These are phyloP conservation scores for Astyanax mexicanus DNA, from an alignment of 2,797 vertebrate species.

Conservation along the genomic window DNA sequence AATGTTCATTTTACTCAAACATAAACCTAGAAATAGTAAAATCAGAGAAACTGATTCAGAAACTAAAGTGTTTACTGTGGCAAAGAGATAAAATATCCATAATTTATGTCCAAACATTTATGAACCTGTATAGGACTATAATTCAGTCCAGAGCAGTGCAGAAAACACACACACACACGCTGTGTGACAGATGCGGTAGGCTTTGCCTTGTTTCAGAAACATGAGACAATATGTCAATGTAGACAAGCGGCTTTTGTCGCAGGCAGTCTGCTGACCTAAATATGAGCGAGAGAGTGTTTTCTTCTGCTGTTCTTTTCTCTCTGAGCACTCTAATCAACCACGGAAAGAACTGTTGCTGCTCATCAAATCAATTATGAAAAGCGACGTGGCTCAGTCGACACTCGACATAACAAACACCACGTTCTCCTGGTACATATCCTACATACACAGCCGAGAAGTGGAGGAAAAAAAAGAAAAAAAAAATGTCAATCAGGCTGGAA, in stretches of 20 bases:
- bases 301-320: conserved; percentile 8
- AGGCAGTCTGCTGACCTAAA: conserved; percentile 22
- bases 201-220: neutral
- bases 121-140: too few relatives aligned
- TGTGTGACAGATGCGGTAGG: neutral
- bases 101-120: too few relatives aligned
- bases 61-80: too few relatives aligned
- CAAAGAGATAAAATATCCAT: too few relatives aligned
- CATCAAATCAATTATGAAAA: conserved; percentile 48
- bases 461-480: neutral
- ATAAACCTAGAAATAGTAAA: too few relatives aligned
- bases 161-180: too few relatives aligned
- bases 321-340: conserved; percentile 13
- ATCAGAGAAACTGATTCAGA: too few relatives aligned
- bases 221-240: neutral
- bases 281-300: neutral
- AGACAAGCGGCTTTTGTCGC: neutral
- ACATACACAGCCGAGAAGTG: conserved; percentile 17
- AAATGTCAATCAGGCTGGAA: conserved; percentile 41
- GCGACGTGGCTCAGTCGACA: conserved; percentile 34
- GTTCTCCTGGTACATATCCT: conserved; percentile 43
- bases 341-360: conserved; percentile 19
- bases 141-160: neutral
- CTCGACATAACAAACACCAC: conserved; percentile 33
- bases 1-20: too few relatives aligned